phyloP scores from a whole-genome alignment of 1,140 invertebrate genomes.

The Sycobia sp. region DNA sequence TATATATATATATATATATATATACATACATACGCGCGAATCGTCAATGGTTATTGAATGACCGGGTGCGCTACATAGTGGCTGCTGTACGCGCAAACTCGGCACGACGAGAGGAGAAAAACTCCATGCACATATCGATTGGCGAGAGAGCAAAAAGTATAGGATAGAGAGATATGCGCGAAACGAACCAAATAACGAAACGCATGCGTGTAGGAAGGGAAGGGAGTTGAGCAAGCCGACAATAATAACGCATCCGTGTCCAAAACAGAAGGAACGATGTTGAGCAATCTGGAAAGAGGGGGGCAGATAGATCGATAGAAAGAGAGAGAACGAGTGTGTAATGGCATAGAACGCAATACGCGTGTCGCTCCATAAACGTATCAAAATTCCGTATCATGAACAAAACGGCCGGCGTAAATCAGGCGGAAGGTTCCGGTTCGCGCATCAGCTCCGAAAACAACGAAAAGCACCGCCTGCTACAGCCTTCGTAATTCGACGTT shows the following conservation, averaged over 20 bases:
- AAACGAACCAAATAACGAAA: too few species aligned
- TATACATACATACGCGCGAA: too few species aligned
- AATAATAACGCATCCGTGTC: constrained; percentile 16
- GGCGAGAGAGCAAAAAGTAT: too few species aligned
- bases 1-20: too few species aligned
- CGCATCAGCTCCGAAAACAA: neutral
- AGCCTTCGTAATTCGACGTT: constrained; percentile 15
- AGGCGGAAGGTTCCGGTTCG: constrained; percentile 1
- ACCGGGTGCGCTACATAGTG: too few species aligned
- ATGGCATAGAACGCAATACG: neutral
- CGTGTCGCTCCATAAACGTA: constrained; percentile 12
- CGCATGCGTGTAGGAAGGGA: neutral
- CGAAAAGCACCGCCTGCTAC: too few species aligned
- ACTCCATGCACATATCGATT: too few species aligned
- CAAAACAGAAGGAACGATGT: constrained; percentile 21
- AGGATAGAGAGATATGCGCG: too few species aligned
- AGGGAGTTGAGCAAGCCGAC: neutral
- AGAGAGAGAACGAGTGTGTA: too few species aligned
- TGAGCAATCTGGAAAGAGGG: neutral
- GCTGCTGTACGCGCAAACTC: too few species aligned
- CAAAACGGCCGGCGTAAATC: constrained; percentile 29
- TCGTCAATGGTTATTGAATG: too few species aligned
- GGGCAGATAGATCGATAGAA: neutral
- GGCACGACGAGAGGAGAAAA: too few species aligned
- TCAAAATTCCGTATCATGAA: constrained; percentile 25